Base-by-base conservation (phyloP, 1,140 invertebrate genomes). In the Zaprionus ornatus region DNA sequence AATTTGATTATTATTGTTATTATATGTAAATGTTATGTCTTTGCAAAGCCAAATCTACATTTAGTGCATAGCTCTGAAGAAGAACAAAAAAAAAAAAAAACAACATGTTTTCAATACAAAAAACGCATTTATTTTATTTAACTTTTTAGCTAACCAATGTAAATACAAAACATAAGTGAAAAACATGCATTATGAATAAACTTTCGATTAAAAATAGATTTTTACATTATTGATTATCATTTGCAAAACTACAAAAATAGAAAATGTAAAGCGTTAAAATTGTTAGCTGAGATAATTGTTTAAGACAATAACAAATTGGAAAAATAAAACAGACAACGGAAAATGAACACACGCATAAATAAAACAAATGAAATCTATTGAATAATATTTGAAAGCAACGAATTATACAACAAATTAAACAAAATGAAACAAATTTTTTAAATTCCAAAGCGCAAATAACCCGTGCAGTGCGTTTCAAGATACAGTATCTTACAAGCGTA, bases 261-360 rank as follows among this genome's bases (percentile, higher is more conserved):
- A 32, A 23, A 42, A 55, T 62, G 60, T 59, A 74, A 57, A 72
- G 48, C 68, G 66, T 85, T 78, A 71, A 74, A 74, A 71, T 80
- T 84, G 65, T 85, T 90, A 84, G 75, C 73, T 56, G 76, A 69
- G 69, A 74, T 85, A 77, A 82, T 90, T 90, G 55, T 90, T 90
- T 90, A 87, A 90, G 85, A 90, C 85, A 90, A 90, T 90, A 90
- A 90, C 42, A 66, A 60, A 88, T 88, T 90, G 71, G 74, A 75
- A 35, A 74, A 57, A 57, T 63, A 62, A 60, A 23, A 65, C 40
- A 45, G 40, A 32, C 80, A 62, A 15, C 25, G 48, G 35, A 54
- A 54, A 65, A 3, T 17, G 23, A 67, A 67, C 29, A 45, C 17
- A 48, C 35, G 27, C 32, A 13, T 52, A 42, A 66, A 32, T 23